Evolutionary conservation across 2,797 vertebrate species (phyloP), one percentile per base, ranked within the genome.

Genomic region (Enteromius viviparus): DNA sequence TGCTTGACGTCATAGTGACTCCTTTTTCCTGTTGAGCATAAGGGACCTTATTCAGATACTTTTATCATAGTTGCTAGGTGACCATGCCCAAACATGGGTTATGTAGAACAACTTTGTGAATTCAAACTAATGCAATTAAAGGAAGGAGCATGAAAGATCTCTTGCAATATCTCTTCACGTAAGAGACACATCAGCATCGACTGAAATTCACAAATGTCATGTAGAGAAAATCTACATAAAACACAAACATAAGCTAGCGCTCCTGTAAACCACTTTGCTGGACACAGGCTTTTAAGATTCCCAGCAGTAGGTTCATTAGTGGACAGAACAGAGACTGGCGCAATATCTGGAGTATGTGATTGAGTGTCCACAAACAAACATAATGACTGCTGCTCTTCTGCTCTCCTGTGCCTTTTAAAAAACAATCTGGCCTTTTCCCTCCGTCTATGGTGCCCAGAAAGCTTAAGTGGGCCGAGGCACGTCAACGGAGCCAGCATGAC

Each of bases 291-390:
- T 76, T 87, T 90, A 89, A 85, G 82, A 83, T 77, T 90, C 90
- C 83, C 88, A 81, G 81, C 83, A 87, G 89, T 88, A 84, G 78
- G 85, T 91, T 92, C 89, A 92, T 91, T 91, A 90, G 86, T 85
- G 84, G 85, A 88, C 87, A 87, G 89, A 88, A 90, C 87, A 84
- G 88, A 93, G 89, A 89, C 89, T 87, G 89, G 58, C 89, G 89
- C 86, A 85, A 91, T 90, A 90, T 80, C 87, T 89, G 71, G 70
- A 58, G 51, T 75, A 78, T 53, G 40, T 40, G 68, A 79, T 53
- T 79, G 64, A 84, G 69, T 34, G 89, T 85, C 80, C 79, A 81
- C 88, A 87, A 88, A 91, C 92, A 93, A 92, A 92, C 87, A 87
- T 88, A 76, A 85, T 86, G 89, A 89, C 90, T 91, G 87, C 87